Evolutionary conservation across 2,888 invertebrate species (phyloP).

Genomic region (Sericinus montela): DNA sequence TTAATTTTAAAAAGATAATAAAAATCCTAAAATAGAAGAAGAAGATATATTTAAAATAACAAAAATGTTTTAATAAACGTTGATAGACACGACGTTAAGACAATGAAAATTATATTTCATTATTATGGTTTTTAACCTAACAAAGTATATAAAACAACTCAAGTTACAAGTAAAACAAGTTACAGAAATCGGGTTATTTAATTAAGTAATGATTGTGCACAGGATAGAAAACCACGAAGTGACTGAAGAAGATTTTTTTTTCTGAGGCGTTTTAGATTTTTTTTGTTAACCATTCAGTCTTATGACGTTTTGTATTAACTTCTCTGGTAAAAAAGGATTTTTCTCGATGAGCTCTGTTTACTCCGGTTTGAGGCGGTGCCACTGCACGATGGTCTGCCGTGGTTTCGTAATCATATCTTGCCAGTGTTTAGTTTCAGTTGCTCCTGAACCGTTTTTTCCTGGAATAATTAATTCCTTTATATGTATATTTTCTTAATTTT

Average conservation of each 20-base stretch:
- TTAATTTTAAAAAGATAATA: no score
- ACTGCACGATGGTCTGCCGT: slow-evolving; percentile 95
- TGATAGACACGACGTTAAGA: background rate
- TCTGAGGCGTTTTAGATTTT: slow-evolving; percentile 42
- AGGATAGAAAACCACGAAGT: slow-evolving; percentile 27
- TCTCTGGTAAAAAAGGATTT: slow-evolving; percentile 31
- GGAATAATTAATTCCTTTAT: slow-evolving; percentile 32
- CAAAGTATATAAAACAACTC: no score
- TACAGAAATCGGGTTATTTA: no score
- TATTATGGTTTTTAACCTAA: no score
- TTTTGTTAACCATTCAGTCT: slow-evolving; percentile 72
- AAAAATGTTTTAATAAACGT: background rate
- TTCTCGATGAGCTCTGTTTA: slow-evolving; percentile 66
- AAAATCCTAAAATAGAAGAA: no score
- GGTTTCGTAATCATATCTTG: slow-evolving; percentile 99
- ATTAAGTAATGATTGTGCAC: slow-evolving; percentile 17
- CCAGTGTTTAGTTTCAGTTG: slow-evolving; percentile 98
- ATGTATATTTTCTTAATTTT: no score
- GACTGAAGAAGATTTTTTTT: slow-evolving; percentile 37
- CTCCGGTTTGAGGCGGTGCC: slow-evolving; percentile 97
- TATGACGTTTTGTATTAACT: slow-evolving; percentile 65
- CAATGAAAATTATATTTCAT: background rate
- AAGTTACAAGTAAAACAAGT: no score
- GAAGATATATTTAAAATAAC: no score
- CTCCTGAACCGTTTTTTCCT: slow-evolving; percentile 96